phyloP scores from a whole-genome alignment of 2,113 vertebrate species.

The Etia nguti region DNA sequence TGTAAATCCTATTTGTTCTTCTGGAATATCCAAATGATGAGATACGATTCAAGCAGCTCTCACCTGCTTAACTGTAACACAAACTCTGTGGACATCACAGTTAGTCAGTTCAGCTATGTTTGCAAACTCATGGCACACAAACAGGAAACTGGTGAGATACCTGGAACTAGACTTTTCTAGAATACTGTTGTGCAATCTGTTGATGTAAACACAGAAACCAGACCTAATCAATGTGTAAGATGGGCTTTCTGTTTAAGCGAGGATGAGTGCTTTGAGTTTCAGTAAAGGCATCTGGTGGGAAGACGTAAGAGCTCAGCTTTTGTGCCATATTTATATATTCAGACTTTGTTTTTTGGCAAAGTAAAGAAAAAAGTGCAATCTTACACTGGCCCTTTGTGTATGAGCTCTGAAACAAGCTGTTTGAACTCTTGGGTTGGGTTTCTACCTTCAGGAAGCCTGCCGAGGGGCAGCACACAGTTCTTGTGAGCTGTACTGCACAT shows the following conservation, averaged over 20 bases:
- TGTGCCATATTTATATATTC: not conserved
- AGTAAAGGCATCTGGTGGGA: not conserved
- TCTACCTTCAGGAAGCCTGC: not conserved
- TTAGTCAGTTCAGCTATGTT: not conserved
- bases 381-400: not conserved
- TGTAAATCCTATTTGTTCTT: not conserved
- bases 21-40: not conserved
- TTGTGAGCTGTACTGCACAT: not conserved
- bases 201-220: not conserved
- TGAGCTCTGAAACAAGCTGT: not conserved
- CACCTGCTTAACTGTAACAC: not conserved
- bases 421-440: not conserved
- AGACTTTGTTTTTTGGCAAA: not conserved
- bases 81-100: not conserved
- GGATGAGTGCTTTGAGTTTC: not conserved
- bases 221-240: fast-evolving
- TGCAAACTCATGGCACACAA: not conserved
- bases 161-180: not conserved
- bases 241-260: not conserved
- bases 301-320: not conserved
- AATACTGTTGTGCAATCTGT: not conserved
- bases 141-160: not conserved
- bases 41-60: fast-evolving
- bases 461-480: not conserved
- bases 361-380: not conserved